Base-by-base conservation (phyloP, 2,888 invertebrate genomes). In the Clivina fossor region DNA sequence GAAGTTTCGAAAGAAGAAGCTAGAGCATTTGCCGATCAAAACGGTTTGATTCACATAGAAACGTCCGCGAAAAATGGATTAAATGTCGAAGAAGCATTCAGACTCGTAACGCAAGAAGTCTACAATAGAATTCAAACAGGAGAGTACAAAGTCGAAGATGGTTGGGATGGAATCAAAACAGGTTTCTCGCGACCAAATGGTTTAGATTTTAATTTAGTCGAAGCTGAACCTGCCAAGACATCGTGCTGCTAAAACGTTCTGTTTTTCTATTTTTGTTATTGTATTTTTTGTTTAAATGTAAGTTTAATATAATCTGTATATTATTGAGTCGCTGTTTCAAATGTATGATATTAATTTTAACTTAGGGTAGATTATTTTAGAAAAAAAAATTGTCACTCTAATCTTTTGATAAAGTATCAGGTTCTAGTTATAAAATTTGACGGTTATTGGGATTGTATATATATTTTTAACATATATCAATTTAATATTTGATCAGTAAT, bases 151-250 rank as follows among this genome's bases (percentile, higher is more conserved):
- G 84, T 93, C 1, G 92, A 92, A 69, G 95, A 95, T 61, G 96
- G 94, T 9, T 96, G 96, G 95, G 96, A 97, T 68, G 96, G 97
- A 3, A 93, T 97, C 50, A 96, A 96, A 74, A 90, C 90, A 24
- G 96, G 96, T 19, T 92, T 90, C 74, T 84, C 88, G 62, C 76
- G 90, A 63, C 89, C 90, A 18, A 88, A 86, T 61, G 88, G 87
- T 58, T 77, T 89, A 72, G 90, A 91, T 74, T 88, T 88, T 69
- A 90, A 90, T 76, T 78, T 93, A 60, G 84, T 89, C 38, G 93
- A 93, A 74, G 94, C 90, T 0, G 93, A 94, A 74, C 86, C 92
- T 1, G 92, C 92, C 48, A 88, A 88, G 70, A 87, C 89, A 37
- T 87, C 91, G 61, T 95, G 94, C 78, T 95, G 94, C 79, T 92